Evolutionary conservation across 37 sponge, comb jelly and placozoan species (phyloP).

Genomic region (Agelas oroides): DNA sequence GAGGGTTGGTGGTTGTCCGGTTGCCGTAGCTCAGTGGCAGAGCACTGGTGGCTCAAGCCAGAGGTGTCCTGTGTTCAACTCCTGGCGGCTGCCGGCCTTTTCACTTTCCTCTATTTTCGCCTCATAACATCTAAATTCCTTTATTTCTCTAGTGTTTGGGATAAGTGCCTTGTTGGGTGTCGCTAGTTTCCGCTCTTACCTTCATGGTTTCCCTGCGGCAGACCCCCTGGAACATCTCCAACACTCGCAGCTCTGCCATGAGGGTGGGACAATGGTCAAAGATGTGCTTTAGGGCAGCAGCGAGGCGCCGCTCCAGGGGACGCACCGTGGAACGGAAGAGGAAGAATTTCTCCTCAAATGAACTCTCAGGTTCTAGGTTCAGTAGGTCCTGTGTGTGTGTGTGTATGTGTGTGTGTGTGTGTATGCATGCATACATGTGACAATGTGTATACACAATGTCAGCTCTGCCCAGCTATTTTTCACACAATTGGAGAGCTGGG

Average conservation of each 20-base stretch:
- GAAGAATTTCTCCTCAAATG: slow-evolving; percentile 85
- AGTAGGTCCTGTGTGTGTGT: slow-evolving; percentile 60
- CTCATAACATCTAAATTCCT: no score
- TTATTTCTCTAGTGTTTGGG: no score
- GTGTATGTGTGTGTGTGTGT: neutral
- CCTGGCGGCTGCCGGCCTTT: no score
- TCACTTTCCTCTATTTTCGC: no score
- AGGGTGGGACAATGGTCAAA: slow-evolving; percentile 63
- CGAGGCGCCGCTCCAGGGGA: slow-evolving; percentile 60
- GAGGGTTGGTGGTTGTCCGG: no score
- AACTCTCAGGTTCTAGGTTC: slow-evolving; percentile 46
- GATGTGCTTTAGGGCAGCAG: slow-evolving; percentile 32
- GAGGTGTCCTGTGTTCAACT: no score
- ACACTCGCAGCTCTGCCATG: slow-evolving; percentile 65
- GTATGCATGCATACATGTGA: neutral
- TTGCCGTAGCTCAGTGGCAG: no score
- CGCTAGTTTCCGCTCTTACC: no score
- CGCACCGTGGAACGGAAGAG: slow-evolving; percentile 71
- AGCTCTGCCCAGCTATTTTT: neutral
- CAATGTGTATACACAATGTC: neutral
- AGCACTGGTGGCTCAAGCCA: no score
- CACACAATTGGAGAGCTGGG: no score
- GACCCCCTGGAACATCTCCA: slow-evolving; percentile 82
- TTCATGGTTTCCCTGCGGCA: slow-evolving; percentile 74
- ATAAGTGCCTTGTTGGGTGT: no score